Base-by-base conservation (phyloP, 2,113 vertebrate species). In the Butorides virescens region DNA sequence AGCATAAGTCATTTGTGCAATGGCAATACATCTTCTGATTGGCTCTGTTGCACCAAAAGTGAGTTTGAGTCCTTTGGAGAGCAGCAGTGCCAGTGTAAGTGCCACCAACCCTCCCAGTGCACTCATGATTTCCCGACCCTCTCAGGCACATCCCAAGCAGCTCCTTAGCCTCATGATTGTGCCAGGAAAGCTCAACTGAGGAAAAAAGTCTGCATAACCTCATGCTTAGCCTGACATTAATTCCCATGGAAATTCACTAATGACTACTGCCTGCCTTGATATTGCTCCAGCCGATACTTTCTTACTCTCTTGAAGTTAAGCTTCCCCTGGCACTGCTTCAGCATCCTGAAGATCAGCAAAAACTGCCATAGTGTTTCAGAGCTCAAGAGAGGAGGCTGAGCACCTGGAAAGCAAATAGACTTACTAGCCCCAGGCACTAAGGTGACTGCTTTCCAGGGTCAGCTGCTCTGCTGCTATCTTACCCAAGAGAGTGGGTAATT, bases 51-150 rank as follows among this genome's bases (percentile, higher is more conserved):
- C 65, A 47, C 37, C 34, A 32, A 63, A 58, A 3, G 7, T 19
- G 47, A 71, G 12, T 39, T 15, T 0, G 0, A 59, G 79, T 11
- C 66, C 30, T 62, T 32, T 21, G 1, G 0, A 62, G 15, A 15
- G 75, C 30, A 52, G 36, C 36, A 52, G 25, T 8, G 19, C 19
- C 42, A 27, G 13, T 63, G 37, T 20, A 68, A 55, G 42, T 3
- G 9, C 18, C 20, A 42, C 42, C 74, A 65, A 10, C 6, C 13
- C 27, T 22, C 14, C 11, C 67, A 34, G 0, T 0, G 5, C 13
- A 11, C 34, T 71, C 56, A 9, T 1, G 5, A 30, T 7, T 1
- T 67, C 80, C 62, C 2, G 3, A 83, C 26, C 20, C 10, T 32
- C 39, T 39, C 56, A 27, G 34, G 6, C 8, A 23, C 20, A 32